Evolutionary conservation across 2,797 vertebrate species (phyloP).

Genomic region (Percopsis omiscomaycus): DNA sequence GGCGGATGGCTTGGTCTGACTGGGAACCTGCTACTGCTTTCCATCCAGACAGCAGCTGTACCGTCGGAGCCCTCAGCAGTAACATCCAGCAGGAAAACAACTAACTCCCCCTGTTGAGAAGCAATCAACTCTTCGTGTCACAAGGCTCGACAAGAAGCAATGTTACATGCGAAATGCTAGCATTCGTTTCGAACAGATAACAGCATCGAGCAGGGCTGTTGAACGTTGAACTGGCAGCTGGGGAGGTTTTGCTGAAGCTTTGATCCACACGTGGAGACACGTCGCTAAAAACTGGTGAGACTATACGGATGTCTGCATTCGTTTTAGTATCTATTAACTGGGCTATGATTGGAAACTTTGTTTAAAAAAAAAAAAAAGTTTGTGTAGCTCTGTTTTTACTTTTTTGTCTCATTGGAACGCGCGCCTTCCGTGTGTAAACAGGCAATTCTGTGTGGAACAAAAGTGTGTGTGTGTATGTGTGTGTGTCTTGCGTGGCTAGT

Average conservation of each 20-base stretch:
- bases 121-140: background rate
- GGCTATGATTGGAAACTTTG: no score
- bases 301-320: background rate
- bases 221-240: conserved; percentile 54
- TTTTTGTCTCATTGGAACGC: background rate
- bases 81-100: background rate
- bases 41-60: conserved; percentile 35
- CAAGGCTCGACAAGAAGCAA: background rate
- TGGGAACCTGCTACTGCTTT: conserved; percentile 70
- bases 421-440: conserved; percentile 13
- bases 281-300: conserved; percentile 11
- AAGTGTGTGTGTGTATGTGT: background rate
- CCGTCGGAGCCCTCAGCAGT: conserved; percentile 6
- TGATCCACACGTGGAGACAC: conserved; percentile 59
- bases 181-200: conserved; percentile 22
- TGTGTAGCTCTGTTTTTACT: no score
- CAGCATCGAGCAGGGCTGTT: conserved; percentile 27
- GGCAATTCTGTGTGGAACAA: background rate
- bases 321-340: no score
- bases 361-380: no score
- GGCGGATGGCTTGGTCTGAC: conserved; percentile 39
- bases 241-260: conserved; percentile 22
- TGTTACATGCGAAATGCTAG: background rate
- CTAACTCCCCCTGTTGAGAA: background rate
- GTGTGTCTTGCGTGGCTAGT: no score